Evolutionary conservation across 1,140 invertebrate genomes (phyloP).

Genomic region (Trachymyrmex septentrionalis): DNA sequence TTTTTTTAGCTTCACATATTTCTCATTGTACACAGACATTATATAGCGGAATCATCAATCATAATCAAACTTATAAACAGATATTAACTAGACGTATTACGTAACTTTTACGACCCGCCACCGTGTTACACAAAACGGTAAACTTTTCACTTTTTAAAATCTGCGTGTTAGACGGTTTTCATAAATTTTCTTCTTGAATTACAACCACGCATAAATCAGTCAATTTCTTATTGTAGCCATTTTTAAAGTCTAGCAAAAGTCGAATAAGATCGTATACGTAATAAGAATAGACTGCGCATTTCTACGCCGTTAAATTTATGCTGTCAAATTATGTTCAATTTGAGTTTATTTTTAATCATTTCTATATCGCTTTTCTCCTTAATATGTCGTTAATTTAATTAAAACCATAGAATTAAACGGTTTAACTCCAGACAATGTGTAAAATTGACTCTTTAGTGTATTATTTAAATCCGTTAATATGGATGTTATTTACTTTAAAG

Average conservation of each 20-base stretch:
- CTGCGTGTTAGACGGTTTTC: background rate
- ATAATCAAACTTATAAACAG: constrained; percentile 39
- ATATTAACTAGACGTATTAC: background rate
- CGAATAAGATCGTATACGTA: too few relatives aligned
- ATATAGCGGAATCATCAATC: background rate
- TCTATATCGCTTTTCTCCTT: too few relatives aligned
- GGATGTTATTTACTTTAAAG: too few relatives aligned
- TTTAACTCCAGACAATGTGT: too few relatives aligned
- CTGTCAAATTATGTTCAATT: too few relatives aligned
- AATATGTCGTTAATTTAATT: too few relatives aligned
- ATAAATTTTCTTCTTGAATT: background rate
- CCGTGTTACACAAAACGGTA: background rate
- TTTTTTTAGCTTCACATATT: background rate
- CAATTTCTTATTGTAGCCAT: background rate
- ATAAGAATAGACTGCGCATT: too few relatives aligned
- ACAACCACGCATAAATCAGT: background rate
- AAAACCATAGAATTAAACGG: too few relatives aligned
- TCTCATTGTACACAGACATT: background rate
- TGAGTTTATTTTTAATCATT: too few relatives aligned
- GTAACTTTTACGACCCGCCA: background rate
- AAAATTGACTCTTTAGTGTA: too few relatives aligned
- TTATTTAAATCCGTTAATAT: too few relatives aligned
- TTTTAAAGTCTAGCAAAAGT: background rate
- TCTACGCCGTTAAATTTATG: too few relatives aligned
- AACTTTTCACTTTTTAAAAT: background rate